These are phyloP conservation scores for Euwallacea similis DNA, from an alignment of 1,140 invertebrate genomes.

Conservation along the genomic window DNA sequence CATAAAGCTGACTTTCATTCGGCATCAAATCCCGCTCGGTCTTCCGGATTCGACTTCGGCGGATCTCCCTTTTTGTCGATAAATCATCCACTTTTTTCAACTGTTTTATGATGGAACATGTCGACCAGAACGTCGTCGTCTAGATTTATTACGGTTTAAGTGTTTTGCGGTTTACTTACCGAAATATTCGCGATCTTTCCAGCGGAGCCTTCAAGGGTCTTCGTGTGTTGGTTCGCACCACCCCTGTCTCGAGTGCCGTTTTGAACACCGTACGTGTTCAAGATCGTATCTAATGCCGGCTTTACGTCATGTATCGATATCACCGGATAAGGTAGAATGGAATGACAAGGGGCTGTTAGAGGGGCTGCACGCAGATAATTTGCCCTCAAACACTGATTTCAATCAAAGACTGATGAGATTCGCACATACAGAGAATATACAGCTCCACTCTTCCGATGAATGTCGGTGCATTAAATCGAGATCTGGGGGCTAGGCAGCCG, in stretches of 20 bases:
- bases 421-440: too few relatives aligned
- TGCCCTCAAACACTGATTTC: background rate
- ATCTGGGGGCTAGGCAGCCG: too few relatives aligned
- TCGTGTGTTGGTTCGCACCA: constrained; percentile 17
- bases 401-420: too few relatives aligned
- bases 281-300: constrained; percentile 29
- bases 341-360: constrained; percentile 1
- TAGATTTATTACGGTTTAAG: constrained; percentile 24
- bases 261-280: constrained; percentile 32
- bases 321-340: constrained; percentile 18
- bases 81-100: constrained; percentile 27
- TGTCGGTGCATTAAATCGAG: too few relatives aligned
- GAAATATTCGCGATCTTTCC: constrained; percentile 10
- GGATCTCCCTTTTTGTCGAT: constrained; percentile 26
- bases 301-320: constrained; percentile 25
- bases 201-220: background rate
- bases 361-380: constrained; percentile 9
- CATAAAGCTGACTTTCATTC: constrained; percentile 30
- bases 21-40: constrained; percentile 23
- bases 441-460: too few relatives aligned
- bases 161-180: constrained; percentile 21
- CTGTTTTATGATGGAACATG: constrained; percentile 27
- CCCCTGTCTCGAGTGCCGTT: constrained; percentile 29
- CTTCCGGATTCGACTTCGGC: constrained; percentile 19
- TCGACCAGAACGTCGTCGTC: constrained; percentile 18